These are phyloP conservation scores for Elgonia sp. DNA, from an alignment of 2,888 invertebrate genomes.

Conservation along the genomic window DNA sequence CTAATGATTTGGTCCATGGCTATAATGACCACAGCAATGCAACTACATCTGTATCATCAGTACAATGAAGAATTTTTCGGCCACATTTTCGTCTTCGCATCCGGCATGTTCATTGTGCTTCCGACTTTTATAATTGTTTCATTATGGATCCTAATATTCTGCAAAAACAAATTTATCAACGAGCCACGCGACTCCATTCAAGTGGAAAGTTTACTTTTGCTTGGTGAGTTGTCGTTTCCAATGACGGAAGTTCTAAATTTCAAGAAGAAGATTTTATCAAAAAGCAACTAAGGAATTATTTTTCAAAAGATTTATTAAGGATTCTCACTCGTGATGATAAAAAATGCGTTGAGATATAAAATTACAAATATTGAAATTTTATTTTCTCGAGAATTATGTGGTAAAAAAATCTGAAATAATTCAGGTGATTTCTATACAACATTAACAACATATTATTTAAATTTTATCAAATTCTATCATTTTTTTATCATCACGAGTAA, in stretches of 20 bases:
- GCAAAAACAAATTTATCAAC: slow-evolving; percentile 64
- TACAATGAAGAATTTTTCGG: slow-evolving; percentile 67
- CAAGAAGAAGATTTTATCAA: slow-evolving; percentile 2
- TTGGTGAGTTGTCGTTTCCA: slow-evolving; percentile 70
- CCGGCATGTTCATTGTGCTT: slow-evolving; percentile 79
- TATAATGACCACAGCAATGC: slow-evolving; percentile 80
- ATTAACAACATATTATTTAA: no score
- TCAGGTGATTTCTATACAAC: no score
- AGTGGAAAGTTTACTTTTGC: slow-evolving; percentile 76
- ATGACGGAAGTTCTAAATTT: slow-evolving; percentile 42
- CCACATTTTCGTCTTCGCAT: slow-evolving; percentile 80
- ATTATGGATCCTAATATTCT: slow-evolving; percentile 77
- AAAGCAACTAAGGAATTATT: slow-evolving; percentile 19
- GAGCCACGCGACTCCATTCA: slow-evolving; percentile 63
- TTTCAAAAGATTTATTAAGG: background rate
- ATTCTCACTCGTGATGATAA: no score
- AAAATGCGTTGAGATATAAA: no score
- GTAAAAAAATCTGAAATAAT: no score
- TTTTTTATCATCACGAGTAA: no score
- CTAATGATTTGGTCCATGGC: slow-evolving; percentile 80
- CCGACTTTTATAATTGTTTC: slow-evolving; percentile 78
- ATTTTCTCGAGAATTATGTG: no score
- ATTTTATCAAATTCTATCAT: no score
- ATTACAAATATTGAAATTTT: no score
- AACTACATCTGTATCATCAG: slow-evolving; percentile 79